These are phyloP conservation scores for Drosophila persimilis DNA, from an alignment of 1,140 invertebrate species.

Conservation along the genomic window DNA sequence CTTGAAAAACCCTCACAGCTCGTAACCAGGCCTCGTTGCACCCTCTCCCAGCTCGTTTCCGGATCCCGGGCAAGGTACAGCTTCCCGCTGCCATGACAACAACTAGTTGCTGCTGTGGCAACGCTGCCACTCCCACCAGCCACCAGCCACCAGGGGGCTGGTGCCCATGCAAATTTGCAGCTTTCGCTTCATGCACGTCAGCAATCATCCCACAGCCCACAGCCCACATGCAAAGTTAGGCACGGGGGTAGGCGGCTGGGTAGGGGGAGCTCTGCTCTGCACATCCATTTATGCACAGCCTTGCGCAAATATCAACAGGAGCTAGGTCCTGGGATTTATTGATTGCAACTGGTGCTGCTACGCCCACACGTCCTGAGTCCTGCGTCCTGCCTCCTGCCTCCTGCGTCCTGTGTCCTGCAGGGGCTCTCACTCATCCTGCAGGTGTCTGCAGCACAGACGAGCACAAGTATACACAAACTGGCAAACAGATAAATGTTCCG, in stretches of 20 bases:
- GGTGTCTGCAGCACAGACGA: slow-evolving; percentile 18
- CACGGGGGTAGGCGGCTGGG: not conserved
- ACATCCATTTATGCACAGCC: slow-evolving; percentile 71
- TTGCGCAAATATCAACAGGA: slow-evolving; percentile 77
- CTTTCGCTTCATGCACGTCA: slow-evolving; percentile 57
- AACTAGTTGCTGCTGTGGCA: slow-evolving; percentile 38
- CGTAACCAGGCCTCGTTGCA: too few relatives aligned
- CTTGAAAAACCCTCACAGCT: too few relatives aligned
- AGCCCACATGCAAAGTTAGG: slow-evolving; percentile 54
- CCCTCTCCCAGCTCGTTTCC: slow-evolving; percentile 36
- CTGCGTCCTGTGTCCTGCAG: not conserved
- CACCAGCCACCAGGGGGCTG: not conserved
- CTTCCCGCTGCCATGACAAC: slow-evolving; percentile 41
- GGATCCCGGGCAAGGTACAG: slow-evolving; percentile 5
- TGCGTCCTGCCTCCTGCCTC: slow-evolving; percentile 11
- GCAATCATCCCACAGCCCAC: slow-evolving; percentile 58
- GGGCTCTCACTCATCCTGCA: slow-evolving; percentile 15
- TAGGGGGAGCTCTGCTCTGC: slow-evolving; percentile 6
- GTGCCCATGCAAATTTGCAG: slow-evolving; percentile 54
- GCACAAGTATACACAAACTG: slow-evolving; percentile 1
- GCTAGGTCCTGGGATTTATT: slow-evolving; percentile 77
- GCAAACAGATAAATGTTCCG: slow-evolving; percentile 61
- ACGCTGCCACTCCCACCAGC: slow-evolving; percentile 18
- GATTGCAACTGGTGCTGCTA: slow-evolving; percentile 52
- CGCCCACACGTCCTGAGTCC: slow-evolving; percentile 29